phyloP scores from a whole-genome alignment of 1,140 invertebrate genomes.

The Drosophila burlai region DNA sequence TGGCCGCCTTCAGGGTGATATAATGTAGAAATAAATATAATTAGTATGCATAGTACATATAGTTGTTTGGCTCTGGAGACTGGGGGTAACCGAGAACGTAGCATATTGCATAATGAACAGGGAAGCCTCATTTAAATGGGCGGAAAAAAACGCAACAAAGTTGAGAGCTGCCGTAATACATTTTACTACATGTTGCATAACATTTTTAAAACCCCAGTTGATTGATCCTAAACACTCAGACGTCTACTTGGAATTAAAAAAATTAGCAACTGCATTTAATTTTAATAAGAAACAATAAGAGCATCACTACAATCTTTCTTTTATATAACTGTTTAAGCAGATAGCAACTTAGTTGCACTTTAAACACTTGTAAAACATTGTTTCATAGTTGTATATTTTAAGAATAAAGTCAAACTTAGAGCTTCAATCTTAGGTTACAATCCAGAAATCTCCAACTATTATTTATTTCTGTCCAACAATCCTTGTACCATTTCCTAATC shows the following conservation, averaged over 20 bases:
- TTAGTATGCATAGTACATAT: conserved; percentile 62
- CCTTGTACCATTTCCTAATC: not conserved
- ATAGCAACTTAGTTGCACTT: not conserved
- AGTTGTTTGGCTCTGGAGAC: conserved; percentile 11
- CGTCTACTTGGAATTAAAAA: not conserved
- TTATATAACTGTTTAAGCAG: not conserved
- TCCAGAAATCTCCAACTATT: not conserved
- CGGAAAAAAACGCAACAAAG: conserved; percentile 3
- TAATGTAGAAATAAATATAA: conserved; percentile 51
- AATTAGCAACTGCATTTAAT: not conserved
- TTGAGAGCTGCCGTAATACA: not conserved
- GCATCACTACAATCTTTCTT: not conserved
- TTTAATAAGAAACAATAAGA: not conserved
- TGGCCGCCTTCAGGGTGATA: conserved; percentile 47
- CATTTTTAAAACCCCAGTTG: not conserved
- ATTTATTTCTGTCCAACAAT: not conserved
- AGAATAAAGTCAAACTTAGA: not conserved
- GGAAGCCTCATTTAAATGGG: conserved; percentile 16
- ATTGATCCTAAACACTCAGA: not conserved
- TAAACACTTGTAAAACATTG: not conserved
- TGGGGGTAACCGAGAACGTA: conserved; percentile 6
- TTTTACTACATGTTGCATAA: not conserved
- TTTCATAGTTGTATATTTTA: not conserved
- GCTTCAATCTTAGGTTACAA: not conserved
- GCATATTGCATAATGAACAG: conserved; percentile 26